phyloP scores from a whole-genome alignment of 2,113 vertebrate species.

The Sturnira hondurensis region DNA sequence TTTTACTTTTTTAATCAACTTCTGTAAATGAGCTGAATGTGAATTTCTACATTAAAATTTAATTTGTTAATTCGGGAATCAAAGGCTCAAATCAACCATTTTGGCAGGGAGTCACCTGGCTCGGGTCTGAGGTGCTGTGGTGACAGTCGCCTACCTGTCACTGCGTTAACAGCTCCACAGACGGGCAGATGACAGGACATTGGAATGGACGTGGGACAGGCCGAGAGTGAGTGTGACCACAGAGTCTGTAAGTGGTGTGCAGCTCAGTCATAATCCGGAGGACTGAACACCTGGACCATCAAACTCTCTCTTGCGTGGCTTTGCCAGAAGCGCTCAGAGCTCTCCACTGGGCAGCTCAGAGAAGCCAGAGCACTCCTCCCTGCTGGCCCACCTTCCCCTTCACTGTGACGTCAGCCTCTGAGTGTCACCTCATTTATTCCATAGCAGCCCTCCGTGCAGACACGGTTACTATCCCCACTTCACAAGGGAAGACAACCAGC shows the following conservation, averaged over 20 bases:
- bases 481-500: neutral
- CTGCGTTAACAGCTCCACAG: neutral
- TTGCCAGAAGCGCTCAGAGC: neutral
- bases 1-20: neutral
- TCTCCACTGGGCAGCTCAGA: neutral
- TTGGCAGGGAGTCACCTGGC: neutral
- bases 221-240: neutral
- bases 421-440: neutral
- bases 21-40: neutral
- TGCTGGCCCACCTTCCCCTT: neutral
- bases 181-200: neutral
- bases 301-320: neutral
- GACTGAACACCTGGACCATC: slow-evolving; percentile 13
- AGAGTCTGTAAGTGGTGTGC: neutral
- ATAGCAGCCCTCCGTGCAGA: neutral
- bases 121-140: neutral
- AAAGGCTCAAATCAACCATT: neutral
- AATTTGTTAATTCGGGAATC: neutral
- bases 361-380: neutral
- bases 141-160: neutral
- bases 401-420: fast-evolving
- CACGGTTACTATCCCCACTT: fast-evolving
- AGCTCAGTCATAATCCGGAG: neutral
- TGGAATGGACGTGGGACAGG: neutral
- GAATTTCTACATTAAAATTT: slow-evolving; percentile 7